Base-by-base conservation (phyloP, 2,888 invertebrate species). In the Pyrrhia umbra region DNA sequence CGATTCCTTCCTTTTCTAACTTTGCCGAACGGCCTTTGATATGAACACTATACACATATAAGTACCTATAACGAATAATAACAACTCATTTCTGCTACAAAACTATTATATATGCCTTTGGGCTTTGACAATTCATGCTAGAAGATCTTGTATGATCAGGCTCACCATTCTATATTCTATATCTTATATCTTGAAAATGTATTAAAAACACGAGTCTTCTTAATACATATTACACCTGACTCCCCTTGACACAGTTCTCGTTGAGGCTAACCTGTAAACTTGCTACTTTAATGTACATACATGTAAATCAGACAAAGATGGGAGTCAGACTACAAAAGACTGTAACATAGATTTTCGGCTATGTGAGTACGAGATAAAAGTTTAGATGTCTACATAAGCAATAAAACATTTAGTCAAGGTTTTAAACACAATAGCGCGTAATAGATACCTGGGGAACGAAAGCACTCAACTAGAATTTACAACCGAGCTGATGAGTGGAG, bases 361-460 rank as follows among this genome's bases (percentile, higher is more conserved):
- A 25, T 68, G 61, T 46, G 40, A 18, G 50, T 51, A 46, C 27
- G 2, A 18, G 42, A 21, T 8, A 0, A 40, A 30, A 45, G 30
- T 20, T 23, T 2, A 27, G 45, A 34, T 18, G 8, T 46, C 15
- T 46, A 46, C 18, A 45, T 25, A 45, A 16, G 40, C 49, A 50
- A 71, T 71, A 71, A 70, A 55, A 55, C 30, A 55, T 9, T 13
- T 30, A 10, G 37, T 25, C 72, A 65, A 68, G 68, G 68, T 52
- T 70, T 56, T 23, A 65, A 56, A 56, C n/a, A 71, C 72, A 50
- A 71, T 71, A 64, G 72, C 23, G 20, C 23, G 16, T 55, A 46
- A 51, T 71, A 64, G 18, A 8, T 64, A 71, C 57, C 51, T 56
- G 43, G 39, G 37, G 20, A 42, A 50, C 16, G 15, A 57, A 52